Percentiles rank a stretch among this genome's conserved stretches.
These are phyloP conservation scores for Ferdinandea cuprea DNA, from an alignment of 2,888 invertebrate species.

Conservation along the genomic window DNA sequence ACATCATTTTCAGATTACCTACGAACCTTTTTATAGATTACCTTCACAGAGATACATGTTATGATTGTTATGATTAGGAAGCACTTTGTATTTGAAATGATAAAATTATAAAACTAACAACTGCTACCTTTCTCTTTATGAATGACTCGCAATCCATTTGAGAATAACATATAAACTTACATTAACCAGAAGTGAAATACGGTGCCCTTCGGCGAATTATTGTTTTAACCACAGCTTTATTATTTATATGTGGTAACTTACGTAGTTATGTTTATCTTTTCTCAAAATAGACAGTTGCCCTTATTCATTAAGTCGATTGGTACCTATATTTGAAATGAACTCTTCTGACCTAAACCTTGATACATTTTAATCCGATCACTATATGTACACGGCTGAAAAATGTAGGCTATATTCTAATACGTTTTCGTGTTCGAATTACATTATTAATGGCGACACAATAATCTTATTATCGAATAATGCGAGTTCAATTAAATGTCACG, in stretches of 20 bases:
- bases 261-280: constrained; percentile 5
- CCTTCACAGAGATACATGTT: neutral
- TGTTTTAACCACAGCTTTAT: neutral
- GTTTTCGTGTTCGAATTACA: no score
- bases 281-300: neutral
- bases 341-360: constrained; percentile 12
- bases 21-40: neutral
- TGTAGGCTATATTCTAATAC: neutral
- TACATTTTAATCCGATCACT: constrained; percentile 6
- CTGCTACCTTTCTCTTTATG: neutral
- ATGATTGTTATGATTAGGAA: no score
- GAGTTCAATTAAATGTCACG: no score
- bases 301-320: neutral
- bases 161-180: neutral
- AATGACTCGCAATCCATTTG: neutral
- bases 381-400: neutral
- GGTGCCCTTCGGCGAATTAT: neutral
- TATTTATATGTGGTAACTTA: no score
- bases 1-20: neutral
- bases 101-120: neutral
- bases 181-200: neutral
- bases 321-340: neutral
- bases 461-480: no score
- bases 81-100: neutral
- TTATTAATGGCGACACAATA: no score